Evolutionary conservation across 2,797 vertebrate genomes (phyloP).

Genomic region (Mergus octosetaceus): DNA sequence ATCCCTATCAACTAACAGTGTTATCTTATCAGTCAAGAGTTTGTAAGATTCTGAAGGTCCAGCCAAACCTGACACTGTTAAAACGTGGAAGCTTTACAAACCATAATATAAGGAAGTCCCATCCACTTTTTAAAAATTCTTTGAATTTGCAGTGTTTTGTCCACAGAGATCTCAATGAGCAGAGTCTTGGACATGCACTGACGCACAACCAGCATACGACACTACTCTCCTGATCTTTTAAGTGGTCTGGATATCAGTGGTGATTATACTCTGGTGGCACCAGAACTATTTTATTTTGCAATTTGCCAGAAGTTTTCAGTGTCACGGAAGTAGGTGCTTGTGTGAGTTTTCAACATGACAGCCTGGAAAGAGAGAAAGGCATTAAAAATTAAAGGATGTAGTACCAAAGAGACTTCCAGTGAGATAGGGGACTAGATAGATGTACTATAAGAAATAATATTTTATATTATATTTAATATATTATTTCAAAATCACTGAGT

Average conservation of each 20-base stretch:
- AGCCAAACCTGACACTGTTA: background rate
- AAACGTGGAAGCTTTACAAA: background rate
- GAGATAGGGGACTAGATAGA: background rate
- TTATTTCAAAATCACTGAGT: background rate
- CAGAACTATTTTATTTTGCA: background rate
- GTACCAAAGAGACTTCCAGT: background rate
- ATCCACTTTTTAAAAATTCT: background rate
- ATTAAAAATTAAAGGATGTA: background rate
- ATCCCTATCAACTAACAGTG: background rate
- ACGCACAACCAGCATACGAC: accelerated
- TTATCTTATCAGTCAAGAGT: background rate
- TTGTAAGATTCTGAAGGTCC: background rate
- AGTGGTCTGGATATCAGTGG: background rate
- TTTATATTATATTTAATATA: too few relatives aligned
- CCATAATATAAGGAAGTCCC: background rate
- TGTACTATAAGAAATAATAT: background rate
- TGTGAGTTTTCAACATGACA: background rate
- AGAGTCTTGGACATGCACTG: background rate
- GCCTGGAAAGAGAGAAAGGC: background rate
- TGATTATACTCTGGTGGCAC: background rate
- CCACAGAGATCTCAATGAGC: background rate
- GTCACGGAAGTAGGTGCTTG: background rate
- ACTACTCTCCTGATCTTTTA: background rate
- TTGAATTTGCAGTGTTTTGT: background rate
- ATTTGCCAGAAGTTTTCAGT: background rate